Conservation (phyloP, 1,140 invertebrate species). For the Meloidogyne chitwoodi region DNA sequence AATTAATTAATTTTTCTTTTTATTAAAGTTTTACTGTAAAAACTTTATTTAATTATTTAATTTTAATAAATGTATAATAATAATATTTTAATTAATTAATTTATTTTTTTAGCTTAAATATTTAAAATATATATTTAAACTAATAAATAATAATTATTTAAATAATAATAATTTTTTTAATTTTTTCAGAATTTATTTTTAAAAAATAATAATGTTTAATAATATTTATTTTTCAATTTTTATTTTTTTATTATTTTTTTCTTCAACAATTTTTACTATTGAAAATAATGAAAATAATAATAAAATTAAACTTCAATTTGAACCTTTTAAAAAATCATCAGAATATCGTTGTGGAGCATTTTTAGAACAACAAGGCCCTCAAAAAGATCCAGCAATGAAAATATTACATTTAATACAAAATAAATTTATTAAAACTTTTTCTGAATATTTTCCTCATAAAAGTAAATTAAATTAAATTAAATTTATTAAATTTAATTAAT, state of each 20-base stretch:
- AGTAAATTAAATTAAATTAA: conserved; percentile 14
- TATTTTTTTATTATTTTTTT: neutral
- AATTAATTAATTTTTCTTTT: too few species aligned
- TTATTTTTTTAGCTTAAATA: too few species aligned
- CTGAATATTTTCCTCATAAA: conserved; percentile 43
- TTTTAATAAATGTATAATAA: too few species aligned
- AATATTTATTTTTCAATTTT: neutral
- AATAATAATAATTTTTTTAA: too few species aligned
- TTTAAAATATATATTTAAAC: too few species aligned
- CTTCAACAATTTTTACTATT: neutral
- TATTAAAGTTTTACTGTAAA: too few species aligned
- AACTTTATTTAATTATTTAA: too few species aligned
- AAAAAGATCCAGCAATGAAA: conserved; percentile 46
- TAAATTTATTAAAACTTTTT: conserved; percentile 36
- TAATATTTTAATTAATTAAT: too few species aligned
- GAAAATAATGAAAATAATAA: neutral
- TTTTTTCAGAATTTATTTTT: too few species aligned
- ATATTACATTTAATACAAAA: conserved; percentile 48
- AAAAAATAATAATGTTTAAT: too few species aligned
- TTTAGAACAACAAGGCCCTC: conserved; percentile 17
- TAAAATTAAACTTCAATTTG: conserved; percentile 16
- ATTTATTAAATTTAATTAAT: conserved; percentile 1
- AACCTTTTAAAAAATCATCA: conserved; percentile 32
- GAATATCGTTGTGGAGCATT: conserved; percentile 33
- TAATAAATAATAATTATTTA: too few species aligned